These are phyloP conservation scores for Psylliodes chrysocephalus DNA, from an alignment of 2,888 invertebrate genomes.

Conservation along the genomic window DNA sequence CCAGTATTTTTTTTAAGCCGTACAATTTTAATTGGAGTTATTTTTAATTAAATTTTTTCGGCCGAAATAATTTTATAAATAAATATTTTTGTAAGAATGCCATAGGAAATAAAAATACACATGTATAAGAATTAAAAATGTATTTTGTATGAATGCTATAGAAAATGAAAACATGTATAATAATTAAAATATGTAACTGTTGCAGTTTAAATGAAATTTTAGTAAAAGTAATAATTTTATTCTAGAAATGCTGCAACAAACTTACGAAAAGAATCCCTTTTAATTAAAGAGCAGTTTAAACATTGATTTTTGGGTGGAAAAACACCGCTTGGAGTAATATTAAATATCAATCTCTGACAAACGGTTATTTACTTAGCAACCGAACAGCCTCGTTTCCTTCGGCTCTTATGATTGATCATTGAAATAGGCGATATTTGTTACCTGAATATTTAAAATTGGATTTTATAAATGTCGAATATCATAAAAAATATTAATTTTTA, in stretches of 20 bases:
- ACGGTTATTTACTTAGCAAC: conserved; percentile 14
- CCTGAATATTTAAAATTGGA: background rate
- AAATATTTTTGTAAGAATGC: no score
- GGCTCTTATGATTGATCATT: background rate
- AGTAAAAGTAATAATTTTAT: background rate
- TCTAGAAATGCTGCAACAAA: background rate
- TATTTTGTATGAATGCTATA: no score
- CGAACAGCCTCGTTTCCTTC: background rate
- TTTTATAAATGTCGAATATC: background rate
- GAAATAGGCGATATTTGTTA: background rate
- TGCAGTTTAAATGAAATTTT: background rate
- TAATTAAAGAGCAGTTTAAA: conserved; percentile 17
- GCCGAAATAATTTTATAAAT: no score
- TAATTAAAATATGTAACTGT: no score
- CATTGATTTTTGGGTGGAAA: conserved; percentile 14
- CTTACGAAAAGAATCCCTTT: background rate
- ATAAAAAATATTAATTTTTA: background rate
- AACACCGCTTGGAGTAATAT: conserved; percentile 18
- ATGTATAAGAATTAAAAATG: no score
- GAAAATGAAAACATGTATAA: no score
- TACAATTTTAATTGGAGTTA: no score
- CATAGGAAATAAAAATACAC: no score
- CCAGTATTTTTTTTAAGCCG: no score
- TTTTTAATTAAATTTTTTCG: no score
- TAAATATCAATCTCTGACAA: conserved; percentile 25